These are phyloP conservation scores for Caenorhabditis macrosperma DNA, from an alignment of 2,888 invertebrate species.

Conservation along the genomic window DNA sequence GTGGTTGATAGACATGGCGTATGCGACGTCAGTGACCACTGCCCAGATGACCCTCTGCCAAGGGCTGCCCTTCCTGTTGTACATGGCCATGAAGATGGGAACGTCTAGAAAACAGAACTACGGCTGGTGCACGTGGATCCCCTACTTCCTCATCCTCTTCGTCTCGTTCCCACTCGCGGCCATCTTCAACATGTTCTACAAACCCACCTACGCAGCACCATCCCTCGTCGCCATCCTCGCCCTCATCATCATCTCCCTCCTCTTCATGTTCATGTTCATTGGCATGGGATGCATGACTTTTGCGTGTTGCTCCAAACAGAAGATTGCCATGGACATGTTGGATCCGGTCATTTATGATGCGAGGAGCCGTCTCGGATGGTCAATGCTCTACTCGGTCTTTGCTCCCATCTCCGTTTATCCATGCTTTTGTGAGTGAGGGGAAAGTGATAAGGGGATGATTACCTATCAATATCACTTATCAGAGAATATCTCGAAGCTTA, in stretches of 20 bases:
- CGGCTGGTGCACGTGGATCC: conserved; percentile 57
- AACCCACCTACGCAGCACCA: conserved; percentile 40
- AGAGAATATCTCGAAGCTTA: not conserved
- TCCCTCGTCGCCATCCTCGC: conserved; percentile 52
- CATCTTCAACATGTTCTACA: conserved; percentile 51
- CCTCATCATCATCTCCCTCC: conserved; percentile 42
- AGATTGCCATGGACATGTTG: conserved; percentile 56
- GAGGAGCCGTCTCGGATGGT: conserved; percentile 58
- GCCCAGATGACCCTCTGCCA: conserved; percentile 50
- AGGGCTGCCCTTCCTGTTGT: conserved; percentile 58
- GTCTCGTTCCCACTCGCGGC: conserved; percentile 48
- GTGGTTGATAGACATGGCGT: conserved; percentile 56
- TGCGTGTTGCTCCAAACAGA: conserved; percentile 46
- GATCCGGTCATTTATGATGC: conserved; percentile 64
- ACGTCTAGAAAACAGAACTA: conserved; percentile 57
- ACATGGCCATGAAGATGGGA: conserved; percentile 59
- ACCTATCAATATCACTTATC: not conserved
- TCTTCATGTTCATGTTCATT: conserved; percentile 45
- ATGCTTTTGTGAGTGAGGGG: conserved; percentile 42
- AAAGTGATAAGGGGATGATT: not conserved
- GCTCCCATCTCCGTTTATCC: conserved; percentile 45
- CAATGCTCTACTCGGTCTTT: conserved; percentile 51
- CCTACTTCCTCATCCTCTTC: conserved; percentile 45
- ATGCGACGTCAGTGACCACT: conserved; percentile 44
- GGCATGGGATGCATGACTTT: conserved; percentile 59